phyloP scores from a whole-genome alignment of 37 sponge, comb jelly and placozoan species.

The Halichondria panicea region DNA sequence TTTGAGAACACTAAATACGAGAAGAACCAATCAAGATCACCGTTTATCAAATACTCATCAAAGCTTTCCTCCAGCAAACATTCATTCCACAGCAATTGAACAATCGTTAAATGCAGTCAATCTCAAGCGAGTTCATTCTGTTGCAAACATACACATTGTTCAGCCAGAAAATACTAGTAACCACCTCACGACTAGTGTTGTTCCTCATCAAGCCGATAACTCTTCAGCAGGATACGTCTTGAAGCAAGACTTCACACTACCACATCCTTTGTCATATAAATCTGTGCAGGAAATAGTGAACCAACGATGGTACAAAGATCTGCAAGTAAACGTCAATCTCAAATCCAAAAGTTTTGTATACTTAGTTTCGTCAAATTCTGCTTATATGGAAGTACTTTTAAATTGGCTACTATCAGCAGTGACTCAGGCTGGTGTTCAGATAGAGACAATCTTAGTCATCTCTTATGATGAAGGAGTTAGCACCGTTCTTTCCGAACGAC shows the following conservation, averaged over 20 bases:
- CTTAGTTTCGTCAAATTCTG: slow-evolving; percentile 16
- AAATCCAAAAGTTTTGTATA: not conserved
- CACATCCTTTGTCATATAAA: not conserved
- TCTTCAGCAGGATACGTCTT: not conserved
- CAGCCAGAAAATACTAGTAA: too few relatives aligned
- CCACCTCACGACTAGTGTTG: too few relatives aligned
- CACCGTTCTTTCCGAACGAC: not conserved
- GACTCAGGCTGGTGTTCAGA: not conserved
- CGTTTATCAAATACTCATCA: too few relatives aligned
- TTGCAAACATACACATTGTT: too few relatives aligned
- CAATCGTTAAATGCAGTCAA: too few relatives aligned
- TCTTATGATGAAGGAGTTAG: slow-evolving; percentile 28
- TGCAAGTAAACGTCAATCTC: not conserved
- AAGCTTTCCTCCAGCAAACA: too few relatives aligned
- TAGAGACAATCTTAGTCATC: slow-evolving; percentile 23
- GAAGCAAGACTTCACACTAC: not conserved
- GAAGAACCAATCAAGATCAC: too few relatives aligned
- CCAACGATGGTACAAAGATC: not conserved
- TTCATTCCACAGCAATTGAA: too few relatives aligned
- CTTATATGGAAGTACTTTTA: slow-evolving; percentile 28
- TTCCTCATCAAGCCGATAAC: too few relatives aligned
- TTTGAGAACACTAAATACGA: too few relatives aligned
- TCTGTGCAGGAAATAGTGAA: not conserved
- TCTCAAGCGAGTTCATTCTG: too few relatives aligned
- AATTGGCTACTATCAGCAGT: slow-evolving; percentile 51